Percentiles rank a stretch among this genome's conserved stretches.
phyloP scores from a whole-genome alignment of 2,113 vertebrate species.

The Psephotus haematonotus region DNA sequence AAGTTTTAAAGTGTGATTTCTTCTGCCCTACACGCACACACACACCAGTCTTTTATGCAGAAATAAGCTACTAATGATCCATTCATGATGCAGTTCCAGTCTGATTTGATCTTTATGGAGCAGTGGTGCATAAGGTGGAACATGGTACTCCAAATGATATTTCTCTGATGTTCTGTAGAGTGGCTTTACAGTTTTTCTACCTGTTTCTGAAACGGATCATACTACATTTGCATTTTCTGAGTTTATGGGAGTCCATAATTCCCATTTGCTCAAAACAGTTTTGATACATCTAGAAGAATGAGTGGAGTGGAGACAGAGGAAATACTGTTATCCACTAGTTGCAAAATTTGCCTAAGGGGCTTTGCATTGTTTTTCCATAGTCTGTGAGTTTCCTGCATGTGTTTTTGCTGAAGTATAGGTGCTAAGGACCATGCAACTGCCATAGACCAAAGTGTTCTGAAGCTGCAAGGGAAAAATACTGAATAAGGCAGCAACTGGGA shows the following conservation, averaged over 20 bases:
- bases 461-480: background rate
- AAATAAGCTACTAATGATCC: background rate
- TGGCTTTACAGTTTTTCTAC: background rate
- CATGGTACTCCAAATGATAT: background rate
- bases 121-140: background rate
- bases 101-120: background rate
- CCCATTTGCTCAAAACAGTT: background rate
- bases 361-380: background rate
- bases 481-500: background rate
- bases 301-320: background rate
- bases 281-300: background rate
- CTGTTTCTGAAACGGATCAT: background rate
- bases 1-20: background rate
- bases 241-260: background rate
- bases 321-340: background rate
- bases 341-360: background rate
- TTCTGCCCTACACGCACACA: background rate
- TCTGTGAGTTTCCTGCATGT: background rate
- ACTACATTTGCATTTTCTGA: background rate
- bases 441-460: background rate
- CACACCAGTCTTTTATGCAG: background rate
- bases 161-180: background rate
- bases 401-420: background rate
- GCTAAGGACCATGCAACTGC: background rate
- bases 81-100: background rate